phyloP scores from a whole-genome alignment of 2,888 invertebrate species.

The Yponomeuta cagnagella region DNA sequence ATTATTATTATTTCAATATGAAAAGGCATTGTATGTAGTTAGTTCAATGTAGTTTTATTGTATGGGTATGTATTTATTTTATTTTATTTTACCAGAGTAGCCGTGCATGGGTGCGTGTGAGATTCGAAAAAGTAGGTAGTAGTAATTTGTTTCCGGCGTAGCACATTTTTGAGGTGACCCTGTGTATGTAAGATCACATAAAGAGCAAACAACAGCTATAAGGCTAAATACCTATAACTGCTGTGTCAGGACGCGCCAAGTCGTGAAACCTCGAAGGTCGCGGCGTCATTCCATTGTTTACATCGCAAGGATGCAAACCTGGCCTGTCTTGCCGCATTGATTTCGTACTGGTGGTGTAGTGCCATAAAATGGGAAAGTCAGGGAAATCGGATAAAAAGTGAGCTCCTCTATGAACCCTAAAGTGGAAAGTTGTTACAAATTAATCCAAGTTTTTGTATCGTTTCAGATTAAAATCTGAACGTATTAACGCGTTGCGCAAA shows the following conservation, averaged over 20 bases:
- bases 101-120: no score
- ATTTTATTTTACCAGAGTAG: no score
- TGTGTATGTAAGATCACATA: not conserved
- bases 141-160: not conserved
- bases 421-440: not conserved
- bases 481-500: slow-evolving; percentile 53
- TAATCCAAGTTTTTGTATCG: no score
- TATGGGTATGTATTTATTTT: no score
- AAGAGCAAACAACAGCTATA: not conserved
- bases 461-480: slow-evolving; percentile 55
- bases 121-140: not conserved
- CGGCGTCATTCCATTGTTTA: slow-evolving; percentile 59
- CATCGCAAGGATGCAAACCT: slow-evolving; percentile 26
- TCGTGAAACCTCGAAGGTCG: slow-evolving; percentile 60
- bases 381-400: slow-evolving; percentile 51
- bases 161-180: not conserved
- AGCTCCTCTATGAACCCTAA: slow-evolving; percentile 13
- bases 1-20: no score
- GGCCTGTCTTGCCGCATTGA: not conserved
- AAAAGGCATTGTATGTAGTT: no score
- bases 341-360: slow-evolving; percentile 8
- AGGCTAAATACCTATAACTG: not conserved
- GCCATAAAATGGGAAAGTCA: not conserved
- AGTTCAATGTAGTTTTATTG: no score
- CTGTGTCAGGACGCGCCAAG: slow-evolving; percentile 27